Percentiles rank a stretch among this genome's conserved stretches.
Evolutionary conservation across 2,113 vertebrate species (phyloP).

Genomic region (Brachyistius frenatus): DNA sequence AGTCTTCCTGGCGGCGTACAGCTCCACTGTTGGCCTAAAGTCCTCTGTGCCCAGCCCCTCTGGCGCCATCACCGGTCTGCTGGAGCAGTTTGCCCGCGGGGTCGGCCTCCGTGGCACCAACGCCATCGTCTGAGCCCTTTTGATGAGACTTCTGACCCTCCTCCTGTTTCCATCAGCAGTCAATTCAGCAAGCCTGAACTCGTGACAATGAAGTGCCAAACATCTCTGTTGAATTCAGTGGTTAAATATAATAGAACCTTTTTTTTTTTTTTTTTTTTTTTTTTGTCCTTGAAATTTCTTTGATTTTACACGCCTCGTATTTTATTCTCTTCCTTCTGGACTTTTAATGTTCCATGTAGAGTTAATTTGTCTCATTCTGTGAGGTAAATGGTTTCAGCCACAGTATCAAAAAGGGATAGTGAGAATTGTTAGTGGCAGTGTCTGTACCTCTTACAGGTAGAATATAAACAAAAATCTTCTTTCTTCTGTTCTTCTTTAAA

Average conservation of each 20-base stretch:
- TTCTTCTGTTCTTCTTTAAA: neutral
- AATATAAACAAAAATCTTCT: slow-evolving; percentile 5
- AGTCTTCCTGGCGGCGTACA: slow-evolving; percentile 93
- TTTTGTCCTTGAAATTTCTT: slow-evolving; percentile 19
- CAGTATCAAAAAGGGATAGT: slow-evolving; percentile 70
- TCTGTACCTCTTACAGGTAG: neutral
- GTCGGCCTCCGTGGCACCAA: slow-evolving; percentile 92
- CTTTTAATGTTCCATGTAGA: slow-evolving; percentile 6
- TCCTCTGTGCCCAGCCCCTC: slow-evolving; percentile 90
- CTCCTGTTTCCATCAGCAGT: slow-evolving; percentile 23
- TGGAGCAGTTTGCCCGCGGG: slow-evolving; percentile 96
- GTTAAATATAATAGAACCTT: slow-evolving; percentile 23
- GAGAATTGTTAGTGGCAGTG: neutral
- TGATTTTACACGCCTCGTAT: slow-evolving; percentile 26
- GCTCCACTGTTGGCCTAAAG: slow-evolving; percentile 93
- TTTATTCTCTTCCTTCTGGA: slow-evolving; percentile 1
- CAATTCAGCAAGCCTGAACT: slow-evolving; percentile 43
- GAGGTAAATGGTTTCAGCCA: slow-evolving; percentile 18
- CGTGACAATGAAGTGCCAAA: slow-evolving; percentile 80
- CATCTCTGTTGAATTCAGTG: slow-evolving; percentile 56
- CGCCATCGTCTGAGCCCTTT: slow-evolving; percentile 86
- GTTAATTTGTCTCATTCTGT: slow-evolving; percentile 37
- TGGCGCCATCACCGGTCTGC: slow-evolving; percentile 92
- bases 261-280: neutral
- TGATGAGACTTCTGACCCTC: slow-evolving; percentile 32